Conservation (phyloP, 2,113 vertebrate species). For the Percopsis transmontana region DNA sequence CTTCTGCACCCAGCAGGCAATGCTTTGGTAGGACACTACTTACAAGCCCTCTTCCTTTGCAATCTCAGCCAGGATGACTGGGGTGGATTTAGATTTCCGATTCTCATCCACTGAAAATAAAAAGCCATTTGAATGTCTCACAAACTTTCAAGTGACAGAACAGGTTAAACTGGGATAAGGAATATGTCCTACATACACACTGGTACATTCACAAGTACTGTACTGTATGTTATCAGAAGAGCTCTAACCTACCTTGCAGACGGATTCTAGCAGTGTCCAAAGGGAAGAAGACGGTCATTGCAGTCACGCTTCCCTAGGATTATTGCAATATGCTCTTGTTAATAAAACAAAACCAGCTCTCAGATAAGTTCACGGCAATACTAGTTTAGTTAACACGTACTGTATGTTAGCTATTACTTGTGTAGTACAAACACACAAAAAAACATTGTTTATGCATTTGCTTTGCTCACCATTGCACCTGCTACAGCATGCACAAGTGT, state of each 20-base stretch:
- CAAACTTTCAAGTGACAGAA: neutral
- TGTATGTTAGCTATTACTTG: too few species aligned
- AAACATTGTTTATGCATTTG: neutral
- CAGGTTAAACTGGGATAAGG: neutral
- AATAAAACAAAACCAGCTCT: neutral
- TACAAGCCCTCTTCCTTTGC: slow-evolving; percentile 81
- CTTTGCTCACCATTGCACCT: slow-evolving; percentile 75
- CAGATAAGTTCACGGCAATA: too few species aligned
- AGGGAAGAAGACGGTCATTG: slow-evolving; percentile 81
- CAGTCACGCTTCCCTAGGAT: slow-evolving; percentile 78
- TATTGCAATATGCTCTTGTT: too few species aligned
- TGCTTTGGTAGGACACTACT: slow-evolving; percentile 34
- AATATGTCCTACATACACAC: neutral
- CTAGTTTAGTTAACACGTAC: neutral
- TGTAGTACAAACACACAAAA: too few species aligned
- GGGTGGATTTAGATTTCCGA: slow-evolving; percentile 75
- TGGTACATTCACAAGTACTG: too few species aligned
- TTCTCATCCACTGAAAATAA: slow-evolving; percentile 76
- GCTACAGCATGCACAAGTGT: slow-evolving; percentile 81
- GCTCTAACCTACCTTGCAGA: slow-evolving; percentile 76
- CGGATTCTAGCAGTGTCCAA: slow-evolving; percentile 83
- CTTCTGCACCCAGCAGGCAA: neutral
- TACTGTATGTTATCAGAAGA: neutral
- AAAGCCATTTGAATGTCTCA: neutral
- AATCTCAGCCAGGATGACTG: slow-evolving; percentile 79